phyloP scores from a whole-genome alignment of 2,888 invertebrate species.

The Dolichopus griseipennis region DNA sequence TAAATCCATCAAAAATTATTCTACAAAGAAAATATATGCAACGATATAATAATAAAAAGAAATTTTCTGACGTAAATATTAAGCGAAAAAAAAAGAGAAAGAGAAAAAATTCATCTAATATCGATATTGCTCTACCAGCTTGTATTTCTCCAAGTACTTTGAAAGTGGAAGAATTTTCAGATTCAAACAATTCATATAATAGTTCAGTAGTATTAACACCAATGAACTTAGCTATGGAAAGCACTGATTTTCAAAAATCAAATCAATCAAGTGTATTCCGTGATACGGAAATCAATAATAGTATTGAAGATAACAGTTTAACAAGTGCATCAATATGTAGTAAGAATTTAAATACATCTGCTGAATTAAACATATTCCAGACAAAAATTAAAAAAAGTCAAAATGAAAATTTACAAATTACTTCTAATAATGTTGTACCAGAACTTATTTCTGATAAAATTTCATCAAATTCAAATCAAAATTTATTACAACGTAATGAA shows the following conservation, averaged over 20 bases:
- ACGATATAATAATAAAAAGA: not conserved
- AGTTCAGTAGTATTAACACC: conserved; percentile 18
- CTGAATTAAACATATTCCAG: not conserved
- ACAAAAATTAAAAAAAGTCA: not conserved
- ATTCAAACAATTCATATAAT: conserved; percentile 34
- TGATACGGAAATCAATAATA: not conserved
- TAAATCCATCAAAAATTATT: conserved; percentile 33
- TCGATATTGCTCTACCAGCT: not conserved
- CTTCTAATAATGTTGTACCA: not conserved
- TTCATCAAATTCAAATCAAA: not conserved
- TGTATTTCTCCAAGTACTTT: not conserved
- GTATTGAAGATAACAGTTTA: not conserved
- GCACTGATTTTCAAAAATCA: conserved; percentile 18
- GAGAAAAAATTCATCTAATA: conserved; percentile 34
- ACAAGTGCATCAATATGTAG: not conserved
- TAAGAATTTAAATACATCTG: not conserved
- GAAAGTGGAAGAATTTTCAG: conserved; percentile 30
- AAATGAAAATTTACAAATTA: not conserved
- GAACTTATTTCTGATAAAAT: not conserved
- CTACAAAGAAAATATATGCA: conserved; percentile 50
- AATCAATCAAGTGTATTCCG: not conserved
- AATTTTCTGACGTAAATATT: conserved; percentile 26
- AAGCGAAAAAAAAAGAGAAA: conserved; percentile 42
- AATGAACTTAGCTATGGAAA: conserved; percentile 17
- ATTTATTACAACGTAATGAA: conserved; percentile 1